Evolutionary conservation across 1,140 invertebrate species (phyloP), one percentile per base, ranked within the genome.

Genomic region (Neodiprion virginianus): DNA sequence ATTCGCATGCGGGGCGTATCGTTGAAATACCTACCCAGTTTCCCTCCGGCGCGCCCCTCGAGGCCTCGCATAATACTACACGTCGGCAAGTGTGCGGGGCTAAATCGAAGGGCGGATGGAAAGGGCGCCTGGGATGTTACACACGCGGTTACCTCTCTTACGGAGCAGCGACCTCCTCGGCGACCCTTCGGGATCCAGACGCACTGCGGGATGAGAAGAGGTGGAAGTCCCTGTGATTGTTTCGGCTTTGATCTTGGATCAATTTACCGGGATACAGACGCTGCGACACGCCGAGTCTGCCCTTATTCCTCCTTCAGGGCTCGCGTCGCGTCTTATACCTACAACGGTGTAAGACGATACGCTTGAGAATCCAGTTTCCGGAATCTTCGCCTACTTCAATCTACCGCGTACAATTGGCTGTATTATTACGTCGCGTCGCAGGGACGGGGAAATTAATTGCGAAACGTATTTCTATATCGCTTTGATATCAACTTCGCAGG

Each of bases 211-310:
- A 49, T 69, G 61, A 68, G 73, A 78, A 76, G 71, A 85, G 84
- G 84, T 82, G 83, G 81, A 82, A 73, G 79, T 76, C 84, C 83
- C 86, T 83, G 87, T 87, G 86, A 88, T 88, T 88, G 87, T 88
- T 88, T 87, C 85, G 83, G 85, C 87, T 88, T 88, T 88, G 87
- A 88, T 88, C 86, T 88, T 83, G 86, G 86, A 88, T 88, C 86
- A 88, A 88, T 88, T 88, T 88, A 87, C 86, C 82, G 83, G 82
- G 83, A 81, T 84, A 85, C 82, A 83, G 84, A 82, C 53, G 11
- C 49, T 72, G 68, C 61, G 40, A 48, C 48, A 75, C 65, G 71
- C 65, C 72, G 77, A 69, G 11, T 78, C 81, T 79, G 40, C 69
- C 23, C 48, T 47, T 74, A 17, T 74, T 61, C n/a, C 53, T 61